Evolutionary conservation across 2,113 vertebrate species (phyloP).

Genomic region (Quiscalus mexicanus): DNA sequence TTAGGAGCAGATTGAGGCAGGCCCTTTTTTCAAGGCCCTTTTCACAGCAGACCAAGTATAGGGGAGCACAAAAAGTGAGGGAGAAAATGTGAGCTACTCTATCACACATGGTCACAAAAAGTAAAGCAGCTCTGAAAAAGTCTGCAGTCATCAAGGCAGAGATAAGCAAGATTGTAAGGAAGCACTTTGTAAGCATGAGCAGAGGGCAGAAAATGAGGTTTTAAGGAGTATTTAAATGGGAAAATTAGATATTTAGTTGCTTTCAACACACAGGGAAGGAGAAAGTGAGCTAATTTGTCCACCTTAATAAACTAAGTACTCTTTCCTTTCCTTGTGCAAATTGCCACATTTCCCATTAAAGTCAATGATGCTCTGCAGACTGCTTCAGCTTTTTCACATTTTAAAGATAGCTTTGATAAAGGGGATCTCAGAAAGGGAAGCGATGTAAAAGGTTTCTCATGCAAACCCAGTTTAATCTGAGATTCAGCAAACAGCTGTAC

Average conservation of each 20-base stretch:
- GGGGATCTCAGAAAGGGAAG: background rate
- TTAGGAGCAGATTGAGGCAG: background rate
- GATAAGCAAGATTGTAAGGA: background rate
- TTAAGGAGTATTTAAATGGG: background rate
- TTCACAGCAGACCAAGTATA: background rate
- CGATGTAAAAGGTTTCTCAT: background rate
- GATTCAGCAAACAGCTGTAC: background rate
- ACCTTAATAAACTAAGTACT: background rate
- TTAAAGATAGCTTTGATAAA: background rate
- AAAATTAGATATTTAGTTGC: background rate
- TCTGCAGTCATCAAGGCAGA: background rate
- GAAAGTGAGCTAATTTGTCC: background rate
- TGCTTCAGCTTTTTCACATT: background rate
- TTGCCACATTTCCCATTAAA: background rate
- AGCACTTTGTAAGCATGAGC: background rate
- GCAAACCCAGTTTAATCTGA: background rate
- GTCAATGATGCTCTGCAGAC: background rate
- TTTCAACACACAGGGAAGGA: background rate
- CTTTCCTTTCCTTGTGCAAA: background rate
- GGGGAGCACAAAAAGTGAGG: background rate
- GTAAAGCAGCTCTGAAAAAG: background rate
- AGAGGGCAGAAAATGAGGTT: background rate
- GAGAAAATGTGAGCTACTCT: background rate
- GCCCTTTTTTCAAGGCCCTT: background rate
- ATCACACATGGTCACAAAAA: background rate